These are phyloP conservation scores for Synergus umbraculus DNA, from an alignment of 2,888 invertebrate species.

Conservation along the genomic window DNA sequence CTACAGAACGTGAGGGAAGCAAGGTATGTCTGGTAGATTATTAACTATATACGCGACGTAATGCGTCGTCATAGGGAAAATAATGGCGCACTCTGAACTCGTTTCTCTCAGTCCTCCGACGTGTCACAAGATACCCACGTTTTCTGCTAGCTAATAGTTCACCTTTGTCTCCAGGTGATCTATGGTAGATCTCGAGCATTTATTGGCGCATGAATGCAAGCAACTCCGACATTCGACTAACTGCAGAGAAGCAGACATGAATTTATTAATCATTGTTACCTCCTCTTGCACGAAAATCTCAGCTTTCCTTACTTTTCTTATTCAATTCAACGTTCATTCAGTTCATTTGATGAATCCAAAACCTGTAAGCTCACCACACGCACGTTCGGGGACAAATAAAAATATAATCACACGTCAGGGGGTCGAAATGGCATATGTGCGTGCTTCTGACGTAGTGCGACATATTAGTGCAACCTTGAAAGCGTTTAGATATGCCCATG, in stretches of 20 bases:
- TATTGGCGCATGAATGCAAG: neutral
- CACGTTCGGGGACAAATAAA: neutral
- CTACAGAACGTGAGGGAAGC: too few species aligned
- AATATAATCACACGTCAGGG: conserved; percentile 2
- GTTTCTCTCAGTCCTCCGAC: conserved; percentile 47
- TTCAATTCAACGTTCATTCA: neutral
- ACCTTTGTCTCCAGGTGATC: conserved; percentile 4
- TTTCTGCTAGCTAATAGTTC: conserved; percentile 45
- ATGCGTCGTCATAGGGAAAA: conserved; percentile 46
- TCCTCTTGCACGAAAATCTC: neutral
- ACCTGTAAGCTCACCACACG: neutral
- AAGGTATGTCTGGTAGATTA: too few species aligned
- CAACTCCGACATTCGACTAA: neutral
- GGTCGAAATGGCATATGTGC: conserved; percentile 14
- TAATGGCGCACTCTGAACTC: conserved; percentile 46
- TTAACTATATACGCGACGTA: too few species aligned
- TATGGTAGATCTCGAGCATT: neutral
- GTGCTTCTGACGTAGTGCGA: conserved; percentile 3
- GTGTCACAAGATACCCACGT: conserved; percentile 48
- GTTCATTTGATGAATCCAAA: neutral
- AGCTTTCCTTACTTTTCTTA: neutral
- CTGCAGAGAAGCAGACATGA: neutral
- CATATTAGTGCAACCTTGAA: conserved; percentile 5
- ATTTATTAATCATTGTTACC: conserved; percentile 5
- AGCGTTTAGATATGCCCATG: neutral